Conservation (phyloP, 2,888 invertebrate species). For the Apeira syringaria region DNA sequence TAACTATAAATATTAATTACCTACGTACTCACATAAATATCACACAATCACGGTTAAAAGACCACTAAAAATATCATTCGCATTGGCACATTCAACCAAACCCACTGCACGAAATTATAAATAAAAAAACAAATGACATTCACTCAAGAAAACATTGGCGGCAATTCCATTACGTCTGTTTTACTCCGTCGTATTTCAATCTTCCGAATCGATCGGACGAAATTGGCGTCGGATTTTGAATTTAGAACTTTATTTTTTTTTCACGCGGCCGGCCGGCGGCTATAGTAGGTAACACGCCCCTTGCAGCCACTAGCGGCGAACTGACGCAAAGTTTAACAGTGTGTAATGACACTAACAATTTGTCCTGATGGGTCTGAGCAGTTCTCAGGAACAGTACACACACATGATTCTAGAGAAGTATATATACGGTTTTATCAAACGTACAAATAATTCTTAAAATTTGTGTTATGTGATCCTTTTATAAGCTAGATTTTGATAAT, state of each 20-base stretch:
- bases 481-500: too few species aligned
- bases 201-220: too few species aligned
- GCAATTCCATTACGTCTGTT: too few species aligned
- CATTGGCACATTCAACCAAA: slow-evolving; percentile 11
- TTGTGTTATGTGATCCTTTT: too few species aligned
- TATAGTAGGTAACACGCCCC: slow-evolving; percentile 47
- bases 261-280: slow-evolving; percentile 32
- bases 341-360: slow-evolving; percentile 74
- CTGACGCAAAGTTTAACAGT: slow-evolving; percentile 70
- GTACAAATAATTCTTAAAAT: too few species aligned
- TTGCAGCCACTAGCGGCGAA: slow-evolving; percentile 60
- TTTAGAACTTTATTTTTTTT: slow-evolving; percentile 27
- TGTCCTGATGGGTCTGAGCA: slow-evolving; percentile 68
- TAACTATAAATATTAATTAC: too few species aligned
- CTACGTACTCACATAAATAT: slow-evolving; percentile 37
- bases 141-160: slow-evolving; percentile 3
- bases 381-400: slow-evolving; percentile 59
- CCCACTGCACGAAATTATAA: slow-evolving; percentile 14
- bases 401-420: too few species aligned
- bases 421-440: too few species aligned
- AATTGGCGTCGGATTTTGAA: slow-evolving; percentile 20
- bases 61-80: slow-evolving; percentile 35
- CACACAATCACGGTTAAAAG: slow-evolving; percentile 33
- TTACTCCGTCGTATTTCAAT: neutral
- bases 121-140: slow-evolving; percentile 19